Conservation (phyloP, 2,113 vertebrate species). For the Nanorana parkeri region DNA sequence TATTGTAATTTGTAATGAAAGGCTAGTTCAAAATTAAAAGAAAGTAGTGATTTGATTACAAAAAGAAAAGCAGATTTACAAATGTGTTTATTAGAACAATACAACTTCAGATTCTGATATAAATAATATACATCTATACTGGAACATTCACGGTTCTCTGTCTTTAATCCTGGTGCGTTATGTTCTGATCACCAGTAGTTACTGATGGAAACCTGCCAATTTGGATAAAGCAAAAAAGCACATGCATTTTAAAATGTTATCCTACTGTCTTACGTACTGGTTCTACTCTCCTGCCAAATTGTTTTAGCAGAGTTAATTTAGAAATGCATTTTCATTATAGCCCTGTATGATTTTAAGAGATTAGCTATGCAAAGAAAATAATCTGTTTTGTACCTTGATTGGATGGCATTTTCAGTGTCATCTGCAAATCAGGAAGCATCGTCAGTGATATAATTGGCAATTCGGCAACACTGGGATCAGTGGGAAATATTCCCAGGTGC, state of each 20-base stretch:
- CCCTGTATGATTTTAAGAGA: neutral
- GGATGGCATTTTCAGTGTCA: neutral
- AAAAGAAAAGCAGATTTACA: neutral
- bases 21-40: neutral
- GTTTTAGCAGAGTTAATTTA: slow-evolving; percentile 30
- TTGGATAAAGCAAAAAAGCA: slow-evolving; percentile 15
- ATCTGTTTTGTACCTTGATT: slow-evolving; percentile 27
- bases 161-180: slow-evolving; percentile 28
- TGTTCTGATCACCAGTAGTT: slow-evolving; percentile 30
- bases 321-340: neutral
- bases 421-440: slow-evolving; percentile 26
- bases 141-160: neutral
- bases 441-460: slow-evolving; percentile 8
- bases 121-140: neutral
- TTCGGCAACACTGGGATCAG: slow-evolving; percentile 2
- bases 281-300: neutral
- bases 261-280: neutral
- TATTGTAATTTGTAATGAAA: slow-evolving; percentile 31
- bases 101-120: neutral
- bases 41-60: slow-evolving; percentile 7
- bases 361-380: slow-evolving; percentile 28
- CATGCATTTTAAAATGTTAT: slow-evolving; percentile 25
- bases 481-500: slow-evolving; percentile 16
- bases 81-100: neutral
- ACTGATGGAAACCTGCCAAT: neutral